Evolutionary conservation across 2,113 vertebrate genomes (phyloP).

Genomic region (Nycticryphes semicollaris): DNA sequence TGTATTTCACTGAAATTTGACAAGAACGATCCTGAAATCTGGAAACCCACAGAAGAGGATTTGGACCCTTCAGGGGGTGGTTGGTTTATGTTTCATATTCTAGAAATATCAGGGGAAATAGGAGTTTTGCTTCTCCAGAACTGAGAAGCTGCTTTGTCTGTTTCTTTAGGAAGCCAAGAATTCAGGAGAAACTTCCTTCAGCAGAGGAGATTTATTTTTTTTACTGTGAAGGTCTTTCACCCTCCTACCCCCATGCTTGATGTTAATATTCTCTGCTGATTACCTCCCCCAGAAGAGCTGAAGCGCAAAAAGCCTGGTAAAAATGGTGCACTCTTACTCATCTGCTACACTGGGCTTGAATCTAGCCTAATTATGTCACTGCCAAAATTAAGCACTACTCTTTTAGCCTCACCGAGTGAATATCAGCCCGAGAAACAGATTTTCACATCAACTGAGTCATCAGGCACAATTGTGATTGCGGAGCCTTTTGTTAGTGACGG

Average conservation of each 20-base stretch:
- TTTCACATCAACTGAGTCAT: conserved; percentile 45
- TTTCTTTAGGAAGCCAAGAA: neutral
- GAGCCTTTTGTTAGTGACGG: neutral
- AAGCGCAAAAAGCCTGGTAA: neutral
- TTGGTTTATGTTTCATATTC: neutral
- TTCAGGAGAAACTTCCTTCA: neutral
- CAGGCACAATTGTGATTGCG: neutral
- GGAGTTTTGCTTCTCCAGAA: neutral
- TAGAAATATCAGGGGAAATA: neutral
- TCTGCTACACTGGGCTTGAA: neutral
- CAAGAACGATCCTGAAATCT: neutral
- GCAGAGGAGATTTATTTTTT: neutral
- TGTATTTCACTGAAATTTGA: neutral
- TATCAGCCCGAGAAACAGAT: neutral
- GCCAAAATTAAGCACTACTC: conserved; percentile 49
- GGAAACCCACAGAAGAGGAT: neutral
- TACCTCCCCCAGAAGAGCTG: neutral
- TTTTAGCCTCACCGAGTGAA: conserved; percentile 7
- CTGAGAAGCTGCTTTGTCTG: neutral
- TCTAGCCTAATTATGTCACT: conserved; percentile 21
- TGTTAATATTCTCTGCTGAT: neutral
- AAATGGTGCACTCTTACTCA: conserved; percentile 36
- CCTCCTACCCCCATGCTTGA: neutral
- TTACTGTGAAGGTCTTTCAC: neutral
- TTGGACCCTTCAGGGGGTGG: neutral